These are phyloP conservation scores for Synaphobranchus kaupii DNA, from an alignment of 2,797 vertebrate genomes.

Conservation along the genomic window DNA sequence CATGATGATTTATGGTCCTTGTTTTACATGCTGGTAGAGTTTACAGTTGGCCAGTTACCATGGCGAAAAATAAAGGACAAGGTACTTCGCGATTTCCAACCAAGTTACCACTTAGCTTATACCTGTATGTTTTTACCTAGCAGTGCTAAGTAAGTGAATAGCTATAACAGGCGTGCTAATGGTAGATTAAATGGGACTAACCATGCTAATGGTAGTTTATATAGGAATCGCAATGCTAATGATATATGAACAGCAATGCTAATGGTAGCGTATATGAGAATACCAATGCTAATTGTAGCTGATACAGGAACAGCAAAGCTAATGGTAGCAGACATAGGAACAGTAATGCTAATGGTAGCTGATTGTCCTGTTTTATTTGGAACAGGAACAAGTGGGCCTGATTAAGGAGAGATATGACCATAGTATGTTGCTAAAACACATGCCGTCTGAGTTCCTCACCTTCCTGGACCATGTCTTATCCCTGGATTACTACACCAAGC, in stretches of 20 bases:
- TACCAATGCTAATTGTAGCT: no score
- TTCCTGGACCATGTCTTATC: constrained; percentile 93
- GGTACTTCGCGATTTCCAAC: constrained; percentile 83
- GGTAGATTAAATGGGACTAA: background rate
- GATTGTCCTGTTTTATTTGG: background rate
- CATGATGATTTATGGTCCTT: constrained; percentile 78
- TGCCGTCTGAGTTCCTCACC: constrained; percentile 87
- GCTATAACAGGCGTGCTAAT: background rate
- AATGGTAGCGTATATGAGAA: no score
- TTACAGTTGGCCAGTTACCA: constrained; percentile 92
- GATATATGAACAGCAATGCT: no score
- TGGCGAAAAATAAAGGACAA: constrained; percentile 99
- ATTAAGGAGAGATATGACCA: constrained; percentile 97
- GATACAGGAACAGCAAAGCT: background rate
- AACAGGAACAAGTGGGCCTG: constrained; percentile 96
- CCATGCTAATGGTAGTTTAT: background rate
- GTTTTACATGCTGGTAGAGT: constrained; percentile 96
- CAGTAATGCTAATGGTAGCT: background rate
- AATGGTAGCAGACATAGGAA: background rate
- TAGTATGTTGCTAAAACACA: constrained; percentile 93
- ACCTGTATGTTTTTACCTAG: constrained; percentile 64
- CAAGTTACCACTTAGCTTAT: constrained; percentile 94
- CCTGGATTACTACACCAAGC: constrained; percentile 96
- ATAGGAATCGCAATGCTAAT: background rate
- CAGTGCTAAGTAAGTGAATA: constrained; percentile 78